Evolutionary conservation across 2,888 invertebrate species (phyloP).

Genomic region (Meandrusa payeni): DNA sequence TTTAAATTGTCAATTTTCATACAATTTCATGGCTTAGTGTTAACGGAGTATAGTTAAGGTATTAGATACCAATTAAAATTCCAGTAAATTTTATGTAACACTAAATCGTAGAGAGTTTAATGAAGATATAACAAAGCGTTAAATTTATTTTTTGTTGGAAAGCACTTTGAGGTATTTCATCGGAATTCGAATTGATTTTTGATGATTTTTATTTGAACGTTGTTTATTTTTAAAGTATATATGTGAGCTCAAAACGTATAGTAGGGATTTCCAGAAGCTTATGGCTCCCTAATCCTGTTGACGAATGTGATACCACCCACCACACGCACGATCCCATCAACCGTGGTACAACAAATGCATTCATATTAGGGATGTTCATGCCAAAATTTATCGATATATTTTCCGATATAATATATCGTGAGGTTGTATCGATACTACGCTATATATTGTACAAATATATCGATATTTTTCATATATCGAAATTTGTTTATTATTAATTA

Average conservation of each 20-base stretch:
- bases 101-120: constrained; percentile 11
- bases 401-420: no score
- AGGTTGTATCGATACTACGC: no score
- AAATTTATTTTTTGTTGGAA: constrained; percentile 23
- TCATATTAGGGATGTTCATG: no score
- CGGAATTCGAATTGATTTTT: constrained; percentile 13
- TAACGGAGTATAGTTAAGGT: neutral
- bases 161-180: constrained; percentile 5
- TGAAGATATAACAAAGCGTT: constrained; percentile 15
- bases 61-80: constrained; percentile 20
- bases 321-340: constrained; percentile 52
- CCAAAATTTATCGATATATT: no score
- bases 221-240: no score
- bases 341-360: constrained; percentile 61
- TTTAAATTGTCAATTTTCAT: constrained; percentile 20
- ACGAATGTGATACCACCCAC: constrained; percentile 77
- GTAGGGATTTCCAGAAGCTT: neutral
- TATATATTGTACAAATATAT: no score
- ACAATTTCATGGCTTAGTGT: constrained; percentile 21
- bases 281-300: constrained; percentile 45
- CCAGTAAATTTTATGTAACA: constrained; percentile 13
- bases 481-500: no score
- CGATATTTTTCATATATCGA: no score
- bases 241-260: constrained; percentile 15
- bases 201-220: no score